A percentile compares a stretch with the other conserved stretches of the same genome.
Conservation (phyloP, 2,797 vertebrate species). For the Oceanodroma leucorhoa region DNA sequence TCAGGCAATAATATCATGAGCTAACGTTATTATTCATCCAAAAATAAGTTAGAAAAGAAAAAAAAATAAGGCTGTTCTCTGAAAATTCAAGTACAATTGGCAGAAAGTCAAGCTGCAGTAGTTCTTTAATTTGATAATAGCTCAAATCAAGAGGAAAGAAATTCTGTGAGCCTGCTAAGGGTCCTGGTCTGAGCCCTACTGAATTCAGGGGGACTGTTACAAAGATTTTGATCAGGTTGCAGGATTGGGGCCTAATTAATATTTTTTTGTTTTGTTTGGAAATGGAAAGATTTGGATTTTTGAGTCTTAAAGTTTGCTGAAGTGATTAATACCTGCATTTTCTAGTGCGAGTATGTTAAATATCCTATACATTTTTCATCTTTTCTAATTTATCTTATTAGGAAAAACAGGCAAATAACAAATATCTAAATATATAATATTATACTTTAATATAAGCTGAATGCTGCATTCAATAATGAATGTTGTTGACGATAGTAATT, state of each 20-base stretch:
- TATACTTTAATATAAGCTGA: background rate
- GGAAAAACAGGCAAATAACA: background rate
- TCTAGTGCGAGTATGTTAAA: background rate
- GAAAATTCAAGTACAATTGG: background rate
- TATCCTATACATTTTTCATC: background rate
- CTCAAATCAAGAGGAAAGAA: background rate
- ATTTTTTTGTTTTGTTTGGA: background rate
- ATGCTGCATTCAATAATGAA: background rate
- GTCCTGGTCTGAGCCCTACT: background rate
- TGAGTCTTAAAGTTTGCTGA: background rate
- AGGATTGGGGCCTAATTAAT: background rate
- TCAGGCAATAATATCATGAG: background rate
- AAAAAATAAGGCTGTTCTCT: background rate
- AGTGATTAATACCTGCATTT: background rate
- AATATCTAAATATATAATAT: background rate
- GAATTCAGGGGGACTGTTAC: background rate
- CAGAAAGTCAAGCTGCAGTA: background rate
- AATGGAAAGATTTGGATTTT: background rate
- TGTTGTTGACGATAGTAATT: slow-evolving; percentile 28
- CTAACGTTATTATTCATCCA: background rate
- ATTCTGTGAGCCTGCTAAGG: background rate
- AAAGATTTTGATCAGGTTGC: background rate
- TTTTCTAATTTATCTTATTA: background rate
- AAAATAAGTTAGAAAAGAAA: background rate
- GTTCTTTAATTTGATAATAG: background rate